Evolutionary conservation across 2,888 invertebrate species (phyloP).

Genomic region (Dermolepida albohirtum): DNA sequence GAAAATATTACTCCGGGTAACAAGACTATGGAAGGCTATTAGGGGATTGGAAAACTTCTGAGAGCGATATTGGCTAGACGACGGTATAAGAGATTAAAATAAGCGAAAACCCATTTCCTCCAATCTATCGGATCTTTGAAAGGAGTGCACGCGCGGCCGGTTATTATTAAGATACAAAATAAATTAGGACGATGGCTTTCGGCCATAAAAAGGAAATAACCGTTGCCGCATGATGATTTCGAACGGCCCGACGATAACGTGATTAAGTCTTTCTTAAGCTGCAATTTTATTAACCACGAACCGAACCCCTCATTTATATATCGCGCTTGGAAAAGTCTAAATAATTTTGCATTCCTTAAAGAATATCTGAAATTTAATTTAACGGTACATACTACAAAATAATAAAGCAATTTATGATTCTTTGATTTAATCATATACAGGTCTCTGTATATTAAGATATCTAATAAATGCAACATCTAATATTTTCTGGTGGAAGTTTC

Average conservation of each 20-base stretch:
- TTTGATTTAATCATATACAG: too few species aligned
- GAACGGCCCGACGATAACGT: conserved; percentile 26
- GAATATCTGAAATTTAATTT: too few species aligned
- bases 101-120: conserved; percentile 33
- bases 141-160: conserved; percentile 36
- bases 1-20: conserved; percentile 21
- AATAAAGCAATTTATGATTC: too few species aligned
- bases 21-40: conserved; percentile 10
- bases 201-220: conserved; percentile 50
- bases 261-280: conserved; percentile 36
- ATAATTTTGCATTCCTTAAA: too few species aligned
- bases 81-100: conserved; percentile 33
- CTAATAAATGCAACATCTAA: too few species aligned
- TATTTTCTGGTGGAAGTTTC: too few species aligned
- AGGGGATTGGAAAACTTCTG: conserved; percentile 35
- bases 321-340: too few species aligned
- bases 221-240: conserved; percentile 42
- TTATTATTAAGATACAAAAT: conserved; percentile 52
- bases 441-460: too few species aligned
- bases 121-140: conserved; percentile 38
- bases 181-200: conserved; percentile 51
- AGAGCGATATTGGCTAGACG: conserved; percentile 14
- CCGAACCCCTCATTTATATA: too few species aligned
- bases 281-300: conserved; percentile 25
- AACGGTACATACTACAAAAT: too few species aligned